phyloP scores from a whole-genome alignment of 2,113 vertebrate species.

The Calypte anna region DNA sequence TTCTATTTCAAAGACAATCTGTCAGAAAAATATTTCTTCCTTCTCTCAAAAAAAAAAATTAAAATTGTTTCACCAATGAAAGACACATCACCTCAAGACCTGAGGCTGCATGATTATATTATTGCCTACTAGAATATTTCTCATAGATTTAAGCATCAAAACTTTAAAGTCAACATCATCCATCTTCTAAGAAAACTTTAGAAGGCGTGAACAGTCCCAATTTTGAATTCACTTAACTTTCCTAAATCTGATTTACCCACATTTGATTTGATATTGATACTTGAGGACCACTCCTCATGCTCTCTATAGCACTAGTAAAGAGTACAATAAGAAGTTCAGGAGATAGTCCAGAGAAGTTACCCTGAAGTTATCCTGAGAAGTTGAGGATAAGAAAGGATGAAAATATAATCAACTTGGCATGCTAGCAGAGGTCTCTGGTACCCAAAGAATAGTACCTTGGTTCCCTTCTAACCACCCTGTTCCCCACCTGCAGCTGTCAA shows the following conservation, averaged over 20 bases:
- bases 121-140: background rate
- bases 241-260: background rate
- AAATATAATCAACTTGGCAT: background rate
- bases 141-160: background rate
- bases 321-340: background rate
- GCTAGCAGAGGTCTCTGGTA: conserved; percentile 27
- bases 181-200: background rate
- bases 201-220: background rate
- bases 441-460: background rate
- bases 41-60: background rate
- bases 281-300: background rate
- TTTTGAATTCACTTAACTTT: background rate
- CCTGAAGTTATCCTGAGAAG: background rate
- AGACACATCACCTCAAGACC: background rate
- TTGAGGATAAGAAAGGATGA: background rate
- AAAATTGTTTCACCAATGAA: background rate
- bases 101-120: background rate
- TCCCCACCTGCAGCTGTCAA: conserved; percentile 54
- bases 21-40: background rate
- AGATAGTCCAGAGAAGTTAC: too few species aligned
- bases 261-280: background rate
- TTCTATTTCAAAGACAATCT: background rate
- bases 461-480: background rate
- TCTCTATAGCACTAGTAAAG: background rate
- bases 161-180: background rate